phyloP scores from a whole-genome alignment of 92 coral and sea anemone genomes.

The Zoanthus gigantus region DNA sequence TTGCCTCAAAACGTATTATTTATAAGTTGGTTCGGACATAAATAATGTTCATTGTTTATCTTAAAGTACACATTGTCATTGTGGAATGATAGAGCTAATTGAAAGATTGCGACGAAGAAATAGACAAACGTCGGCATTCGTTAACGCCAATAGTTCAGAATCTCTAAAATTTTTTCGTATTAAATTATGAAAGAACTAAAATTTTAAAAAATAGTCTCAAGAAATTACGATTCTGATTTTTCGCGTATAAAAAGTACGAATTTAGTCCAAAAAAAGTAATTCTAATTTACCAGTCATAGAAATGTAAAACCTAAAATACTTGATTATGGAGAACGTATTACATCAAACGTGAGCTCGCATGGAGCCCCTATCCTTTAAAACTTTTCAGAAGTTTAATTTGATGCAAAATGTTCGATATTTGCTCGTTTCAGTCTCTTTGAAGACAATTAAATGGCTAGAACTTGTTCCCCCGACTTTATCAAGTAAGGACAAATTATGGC shows the following conservation, averaged over 20 bases:
- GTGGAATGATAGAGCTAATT: too few species aligned
- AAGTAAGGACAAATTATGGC: background rate
- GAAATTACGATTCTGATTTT: background rate
- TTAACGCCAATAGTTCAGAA: too few species aligned
- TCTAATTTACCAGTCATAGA: background rate
- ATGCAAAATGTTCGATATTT: background rate
- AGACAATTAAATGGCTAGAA: background rate
- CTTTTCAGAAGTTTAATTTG: background rate
- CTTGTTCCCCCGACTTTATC: background rate
- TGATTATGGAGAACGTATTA: background rate
- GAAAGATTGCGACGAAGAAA: too few species aligned
- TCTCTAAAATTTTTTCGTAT: background rate
- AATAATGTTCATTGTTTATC: too few species aligned
- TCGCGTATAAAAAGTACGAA: background rate
- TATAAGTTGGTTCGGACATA: too few species aligned
- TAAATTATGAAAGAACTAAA: background rate
- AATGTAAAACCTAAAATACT: background rate
- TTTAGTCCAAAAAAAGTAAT: background rate
- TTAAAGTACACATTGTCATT: too few species aligned
- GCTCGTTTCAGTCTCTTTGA: background rate
- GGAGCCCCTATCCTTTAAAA: too few species aligned
- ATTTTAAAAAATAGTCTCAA: background rate
- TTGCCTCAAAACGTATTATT: too few species aligned
- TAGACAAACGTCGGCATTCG: too few species aligned
- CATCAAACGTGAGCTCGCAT: too few species aligned